Conservation (phyloP, 1,140 invertebrate species). For the Trachymyrmex cornetzi region DNA sequence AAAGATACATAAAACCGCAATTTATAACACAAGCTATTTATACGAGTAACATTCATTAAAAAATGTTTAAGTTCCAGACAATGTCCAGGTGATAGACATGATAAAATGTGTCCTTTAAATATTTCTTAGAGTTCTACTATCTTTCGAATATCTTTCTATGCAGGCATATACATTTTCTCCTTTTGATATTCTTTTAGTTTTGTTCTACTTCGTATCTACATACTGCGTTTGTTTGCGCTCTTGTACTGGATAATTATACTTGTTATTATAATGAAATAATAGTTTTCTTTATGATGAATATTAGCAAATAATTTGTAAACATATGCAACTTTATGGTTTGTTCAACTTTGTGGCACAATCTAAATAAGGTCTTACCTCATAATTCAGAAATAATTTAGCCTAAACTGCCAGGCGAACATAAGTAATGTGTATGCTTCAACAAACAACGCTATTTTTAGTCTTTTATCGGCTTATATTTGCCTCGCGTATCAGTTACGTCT, state of each 20-base stretch:
- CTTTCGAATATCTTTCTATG: neutral
- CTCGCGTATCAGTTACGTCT: constrained; percentile 56
- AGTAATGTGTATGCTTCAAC: constrained; percentile 36
- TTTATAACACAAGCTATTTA: neutral
- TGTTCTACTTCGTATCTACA: neutral
- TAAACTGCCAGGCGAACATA: neutral
- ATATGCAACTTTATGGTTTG: neutral
- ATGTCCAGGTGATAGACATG: neutral
- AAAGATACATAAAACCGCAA: neutral
- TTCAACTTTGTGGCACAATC: neutral
- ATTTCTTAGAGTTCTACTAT: neutral
- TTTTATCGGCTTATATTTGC: constrained; percentile 69
- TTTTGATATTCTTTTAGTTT: neutral
- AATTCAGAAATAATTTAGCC: constrained; percentile 40
- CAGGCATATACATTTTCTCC: neutral
- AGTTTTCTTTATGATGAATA: neutral
- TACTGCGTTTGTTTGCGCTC: neutral
- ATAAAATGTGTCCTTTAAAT: neutral
- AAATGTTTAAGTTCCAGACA: neutral
- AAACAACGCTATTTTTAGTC: constrained; percentile 65
- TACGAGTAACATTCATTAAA: neutral
- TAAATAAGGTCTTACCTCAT: constrained; percentile 5
- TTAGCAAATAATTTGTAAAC: neutral
- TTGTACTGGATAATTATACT: neutral
- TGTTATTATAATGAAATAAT: neutral